Conservation (phyloP, 1,140 invertebrate species). For the Micrasema longulum region DNA sequence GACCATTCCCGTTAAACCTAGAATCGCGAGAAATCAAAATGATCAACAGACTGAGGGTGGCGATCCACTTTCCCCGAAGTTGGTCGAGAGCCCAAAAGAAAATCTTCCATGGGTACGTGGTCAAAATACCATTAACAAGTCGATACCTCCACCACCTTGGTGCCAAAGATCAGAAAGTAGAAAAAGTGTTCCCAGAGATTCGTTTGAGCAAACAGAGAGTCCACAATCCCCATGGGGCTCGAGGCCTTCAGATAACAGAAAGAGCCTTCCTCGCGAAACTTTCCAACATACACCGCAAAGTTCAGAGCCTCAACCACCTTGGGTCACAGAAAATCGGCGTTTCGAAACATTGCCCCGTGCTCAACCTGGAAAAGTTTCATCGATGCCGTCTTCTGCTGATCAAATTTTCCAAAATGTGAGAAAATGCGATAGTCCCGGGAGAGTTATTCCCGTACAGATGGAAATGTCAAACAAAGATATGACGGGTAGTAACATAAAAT, state of each 20-base stretch:
- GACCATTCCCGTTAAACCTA: conserved; percentile 64
- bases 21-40: conserved; percentile 56
- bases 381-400: conserved; percentile 9
- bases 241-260: conserved; percentile 63
- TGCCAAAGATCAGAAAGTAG: conserved; percentile 62
- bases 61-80: conserved; percentile 59
- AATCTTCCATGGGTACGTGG: conserved; percentile 65
- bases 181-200: conserved; percentile 59
- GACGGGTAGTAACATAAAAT: conserved; percentile 58
- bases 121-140: conserved; percentile 63
- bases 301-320: conserved; percentile 51
- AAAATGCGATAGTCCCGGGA: conserved; percentile 41
- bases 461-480: conserved; percentile 62
- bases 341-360: conserved; percentile 36
- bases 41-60: conserved; percentile 62
- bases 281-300: conserved; percentile 10
- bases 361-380: conserved; percentile 29
- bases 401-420: conserved; percentile 39
- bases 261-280: conserved; percentile 62
- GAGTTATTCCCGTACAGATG: conserved; percentile 67
- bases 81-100: conserved; percentile 62
- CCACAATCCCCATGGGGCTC: conserved; percentile 65
- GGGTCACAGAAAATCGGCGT: conserved; percentile 50
- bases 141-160: conserved; percentile 65
- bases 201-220: conserved; percentile 48